Percentiles rank a stretch among this genome's conserved stretches.
These are phyloP conservation scores for Zaprionus inermis DNA, from an alignment of 1,140 invertebrate species.

Conservation along the genomic window DNA sequence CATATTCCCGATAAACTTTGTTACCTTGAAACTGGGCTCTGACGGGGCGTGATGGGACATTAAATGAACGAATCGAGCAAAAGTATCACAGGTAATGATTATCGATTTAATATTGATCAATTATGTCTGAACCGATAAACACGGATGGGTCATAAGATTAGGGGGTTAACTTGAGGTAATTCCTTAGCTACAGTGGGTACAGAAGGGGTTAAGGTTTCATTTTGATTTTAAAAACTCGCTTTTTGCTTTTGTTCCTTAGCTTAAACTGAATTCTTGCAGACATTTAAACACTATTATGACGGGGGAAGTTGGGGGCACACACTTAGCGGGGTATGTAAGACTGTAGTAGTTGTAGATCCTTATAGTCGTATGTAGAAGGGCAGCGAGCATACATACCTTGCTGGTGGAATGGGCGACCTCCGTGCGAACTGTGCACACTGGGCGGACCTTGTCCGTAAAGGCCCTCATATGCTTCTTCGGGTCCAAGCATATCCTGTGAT, in stretches of 20 bases:
- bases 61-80: not conserved
- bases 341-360: constrained; percentile 26
- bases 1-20: not conserved
- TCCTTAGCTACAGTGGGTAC: not conserved
- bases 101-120: not conserved
- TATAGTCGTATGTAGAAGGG: constrained; percentile 19
- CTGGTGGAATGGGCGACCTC: constrained; percentile 89
- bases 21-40: not conserved
- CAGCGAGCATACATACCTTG: constrained; percentile 88
- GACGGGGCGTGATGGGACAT: not conserved
- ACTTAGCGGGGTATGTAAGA: not conserved
- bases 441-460: constrained; percentile 94
- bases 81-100: not conserved
- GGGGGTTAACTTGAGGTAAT: not conserved
- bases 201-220: not conserved
- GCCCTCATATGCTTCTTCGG: constrained; percentile 95
- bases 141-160: not conserved
- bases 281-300: not conserved
- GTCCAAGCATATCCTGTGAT: constrained; percentile 93
- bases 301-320: not conserved
- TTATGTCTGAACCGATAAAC: not conserved
- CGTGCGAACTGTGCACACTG: constrained; percentile 91
- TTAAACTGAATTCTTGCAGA: not conserved
- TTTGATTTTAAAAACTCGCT: not conserved
- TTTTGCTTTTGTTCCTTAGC: not conserved